A percentile compares a stretch with the other conserved stretches of the same genome.
Evolutionary conservation across 2,113 vertebrate genomes (phyloP).

Genomic region (Sphaerodactylus townsendi): DNA sequence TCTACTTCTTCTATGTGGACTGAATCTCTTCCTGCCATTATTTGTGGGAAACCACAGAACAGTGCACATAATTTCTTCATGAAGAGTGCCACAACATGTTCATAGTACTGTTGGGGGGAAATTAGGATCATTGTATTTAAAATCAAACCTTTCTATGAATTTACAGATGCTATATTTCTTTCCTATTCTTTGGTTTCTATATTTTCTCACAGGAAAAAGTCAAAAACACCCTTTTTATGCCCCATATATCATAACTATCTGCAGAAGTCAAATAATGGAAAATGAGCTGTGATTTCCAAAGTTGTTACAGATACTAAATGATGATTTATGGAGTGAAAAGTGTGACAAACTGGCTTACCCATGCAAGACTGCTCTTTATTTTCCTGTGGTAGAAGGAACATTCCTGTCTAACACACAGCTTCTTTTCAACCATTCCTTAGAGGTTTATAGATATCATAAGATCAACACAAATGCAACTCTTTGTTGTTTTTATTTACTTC

Average conservation of each 20-base stretch:
- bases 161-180: not conserved
- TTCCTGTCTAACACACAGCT: not conserved
- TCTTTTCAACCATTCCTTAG: not conserved
- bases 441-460: not conserved
- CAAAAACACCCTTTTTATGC: not conserved
- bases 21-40: not conserved
- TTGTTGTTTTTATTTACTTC: too few species aligned
- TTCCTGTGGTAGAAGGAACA: not conserved
- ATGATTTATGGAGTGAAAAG: not conserved
- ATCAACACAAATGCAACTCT: too few species aligned
- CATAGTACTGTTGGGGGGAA: not conserved
- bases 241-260: not conserved
- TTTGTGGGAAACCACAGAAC: not conserved
- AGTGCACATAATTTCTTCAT: not conserved
- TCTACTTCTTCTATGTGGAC: not conserved
- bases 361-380: not conserved
- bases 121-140: not conserved
- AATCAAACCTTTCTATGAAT: too few species aligned
- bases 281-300: not conserved
- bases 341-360: not conserved
- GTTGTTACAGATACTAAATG: not conserved
- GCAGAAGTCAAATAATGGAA: conserved; percentile 27
- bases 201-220: conserved; percentile 23
- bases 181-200: conserved; percentile 6
- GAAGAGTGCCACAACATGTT: not conserved